A percentile compares a stretch with the other conserved stretches of the same genome.
Evolutionary conservation across 1,140 invertebrate genomes (phyloP).

Genomic region (Philotrypesis tridentata): DNA sequence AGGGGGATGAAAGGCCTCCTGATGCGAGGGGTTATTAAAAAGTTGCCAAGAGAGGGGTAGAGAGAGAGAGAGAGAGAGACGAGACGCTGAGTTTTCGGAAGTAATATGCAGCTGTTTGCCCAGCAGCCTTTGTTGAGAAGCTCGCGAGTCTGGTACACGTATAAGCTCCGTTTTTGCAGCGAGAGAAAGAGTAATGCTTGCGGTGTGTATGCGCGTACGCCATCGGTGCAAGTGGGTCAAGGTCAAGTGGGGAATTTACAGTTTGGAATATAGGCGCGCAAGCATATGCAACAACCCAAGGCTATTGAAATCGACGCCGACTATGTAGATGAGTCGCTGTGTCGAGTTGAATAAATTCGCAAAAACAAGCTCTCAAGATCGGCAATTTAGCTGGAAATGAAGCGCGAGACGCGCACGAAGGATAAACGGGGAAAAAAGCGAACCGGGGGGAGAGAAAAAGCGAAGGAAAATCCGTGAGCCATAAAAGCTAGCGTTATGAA

Average conservation of each 20-base stretch:
- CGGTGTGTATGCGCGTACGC: too few species aligned
- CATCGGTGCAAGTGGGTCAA: not conserved
- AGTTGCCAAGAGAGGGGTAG: not conserved
- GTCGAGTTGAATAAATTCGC: not conserved
- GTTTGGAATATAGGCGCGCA: too few species aligned
- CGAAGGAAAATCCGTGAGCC: not conserved
- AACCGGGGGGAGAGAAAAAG: too few species aligned
- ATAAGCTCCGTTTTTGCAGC: not conserved
- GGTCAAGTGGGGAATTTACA: not conserved
- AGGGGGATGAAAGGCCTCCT: too few species aligned
- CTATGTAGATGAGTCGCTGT: too few species aligned
- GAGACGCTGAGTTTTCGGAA: conserved; percentile 3
- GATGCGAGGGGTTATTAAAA: not conserved
- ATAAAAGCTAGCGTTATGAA: conserved; percentile 3
- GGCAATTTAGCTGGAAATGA: not conserved
- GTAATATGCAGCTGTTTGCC: conserved; percentile 1
- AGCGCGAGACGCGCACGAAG: not conserved
- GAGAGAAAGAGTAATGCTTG: not conserved
- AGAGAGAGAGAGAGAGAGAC: not conserved
- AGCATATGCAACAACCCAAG: too few species aligned
- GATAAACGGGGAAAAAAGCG: not conserved
- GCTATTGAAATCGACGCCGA: too few species aligned
- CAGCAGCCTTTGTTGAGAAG: not conserved
- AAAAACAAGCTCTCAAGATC: not conserved
- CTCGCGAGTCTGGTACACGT: not conserved